Evolutionary conservation across 2,797 vertebrate species (phyloP).

Genomic region (Helicolenus hilgendorfi): DNA sequence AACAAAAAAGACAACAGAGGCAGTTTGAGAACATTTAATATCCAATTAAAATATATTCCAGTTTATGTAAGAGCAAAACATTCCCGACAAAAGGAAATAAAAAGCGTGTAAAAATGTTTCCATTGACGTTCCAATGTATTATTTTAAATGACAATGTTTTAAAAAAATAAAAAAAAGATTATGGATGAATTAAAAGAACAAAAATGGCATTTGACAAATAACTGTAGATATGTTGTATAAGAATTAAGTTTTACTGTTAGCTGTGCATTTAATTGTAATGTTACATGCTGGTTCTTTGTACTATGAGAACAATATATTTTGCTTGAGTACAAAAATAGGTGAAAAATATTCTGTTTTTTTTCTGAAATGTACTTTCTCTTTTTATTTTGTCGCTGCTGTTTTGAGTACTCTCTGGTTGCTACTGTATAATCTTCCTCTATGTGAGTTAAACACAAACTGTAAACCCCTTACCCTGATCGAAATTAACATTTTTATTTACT

Average conservation of each 20-base stretch:
- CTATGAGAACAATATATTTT: slow-evolving; percentile 21
- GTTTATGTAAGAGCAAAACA: slow-evolving; percentile 49
- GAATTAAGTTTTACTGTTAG: not conserved
- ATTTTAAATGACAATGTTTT: not conserved
- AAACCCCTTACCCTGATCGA: not conserved
- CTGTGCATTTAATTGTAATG: slow-evolving; percentile 17
- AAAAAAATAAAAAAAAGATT: not conserved
- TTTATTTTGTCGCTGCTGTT: slow-evolving; percentile 24
- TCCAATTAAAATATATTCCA: slow-evolving; percentile 74
- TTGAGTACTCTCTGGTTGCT: slow-evolving; percentile 20
- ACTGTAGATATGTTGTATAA: not conserved
- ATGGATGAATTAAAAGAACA: slow-evolving; percentile 17
- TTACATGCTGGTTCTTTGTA: slow-evolving; percentile 50
- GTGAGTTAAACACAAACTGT: not conserved
- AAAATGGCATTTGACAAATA: slow-evolving; percentile 7
- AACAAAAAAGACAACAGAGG: not conserved
- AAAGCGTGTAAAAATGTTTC: slow-evolving; percentile 32
- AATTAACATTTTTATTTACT: not conserved
- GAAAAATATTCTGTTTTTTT: slow-evolving; percentile 36
- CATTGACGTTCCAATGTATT: not conserved
- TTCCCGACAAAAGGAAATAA: slow-evolving; percentile 34
- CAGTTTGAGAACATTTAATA: slow-evolving; percentile 71
- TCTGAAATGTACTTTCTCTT: slow-evolving; percentile 24
- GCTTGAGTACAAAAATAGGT: slow-evolving; percentile 76
- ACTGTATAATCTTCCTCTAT: slow-evolving; percentile 1